Evolutionary conservation across 2,888 invertebrate genomes (phyloP), one percentile per base, ranked within the genome.

Genomic region (Erannis defoliaria): DNA sequence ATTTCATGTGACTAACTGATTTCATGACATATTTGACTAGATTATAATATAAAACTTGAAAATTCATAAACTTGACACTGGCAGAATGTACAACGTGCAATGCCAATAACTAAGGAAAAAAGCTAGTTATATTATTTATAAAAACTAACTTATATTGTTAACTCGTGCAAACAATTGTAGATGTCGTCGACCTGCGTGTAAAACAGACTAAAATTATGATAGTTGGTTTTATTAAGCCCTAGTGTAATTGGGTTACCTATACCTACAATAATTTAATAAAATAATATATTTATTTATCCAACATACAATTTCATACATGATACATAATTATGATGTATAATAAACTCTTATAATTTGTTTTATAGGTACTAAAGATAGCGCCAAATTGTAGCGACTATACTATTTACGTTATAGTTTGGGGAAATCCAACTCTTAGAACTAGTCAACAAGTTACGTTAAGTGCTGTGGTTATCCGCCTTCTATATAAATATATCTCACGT

Each of bases 101-200:
- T n/a, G n/a, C n/a, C n/a, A n/a, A n/a, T n/a, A n/a, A n/a, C n/a
- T n/a, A n/a, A n/a, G n/a, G n/a, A n/a, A n/a, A n/a, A n/a, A n/a
- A n/a, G n/a, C n/a, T 31, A 31, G 14, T 35, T n/a, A 14, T 16
- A 5, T 14, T 14, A 14, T n/a, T n/a, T n/a, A n/a, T n/a, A n/a
- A n/a, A n/a, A n/a, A 3, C 14, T 14, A 35, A 14, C 1, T 35
- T 14, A 33, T 31, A 16, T 33, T 45, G 45, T 14, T 16, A 26
- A 43, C 37, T 0, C 5, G n/a, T 46, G 26, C 46, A 38, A 12
- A 12, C 33, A 50, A 50, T 26, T 43, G 42, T 26, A 50, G 45
- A 45, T 42, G 58, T 51, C 51, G 51, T 29, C 12, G 51, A 58
- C 43, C 58, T 29, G 26, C 2, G 14, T 19, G 50, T n/a, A 19